Base-by-base conservation (phyloP, 2,797 vertebrate species). In the Spea hammondii region DNA sequence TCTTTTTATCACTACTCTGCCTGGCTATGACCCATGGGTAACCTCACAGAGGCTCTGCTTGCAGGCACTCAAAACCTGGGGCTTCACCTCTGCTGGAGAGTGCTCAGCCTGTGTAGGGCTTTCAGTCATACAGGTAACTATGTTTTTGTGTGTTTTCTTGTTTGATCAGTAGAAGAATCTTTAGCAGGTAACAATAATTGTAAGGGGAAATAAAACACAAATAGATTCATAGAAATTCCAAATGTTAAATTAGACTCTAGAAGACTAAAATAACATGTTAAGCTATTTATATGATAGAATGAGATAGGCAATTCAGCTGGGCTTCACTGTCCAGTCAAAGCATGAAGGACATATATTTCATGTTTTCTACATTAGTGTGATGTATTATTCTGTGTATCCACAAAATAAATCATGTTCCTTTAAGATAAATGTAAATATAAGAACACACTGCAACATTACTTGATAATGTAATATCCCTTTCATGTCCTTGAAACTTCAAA, bases 361-460 rank as follows among this genome's bases (percentile, higher is more conserved):
- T 69, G 70, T 44, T 77, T 59, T 82, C 65, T 83, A 49, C 83
- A 83, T 85, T 85, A 85, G 66, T 69, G 13, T 84, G 82, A 86
- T 88, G 5, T 83, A 84, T 85, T 67, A 7, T 75, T 88, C 76
- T 85, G 55, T 84, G 79, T 84, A 5, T 8, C 47, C 2, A 65
- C 51, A 44, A 48, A 65, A 83, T 83, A 87, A 88, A 87, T 86
- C 85, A 85, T 76, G 54, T 85, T 83, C 80, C 86, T 85, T 83
- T 70, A 81, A 85, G 83, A 89, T 85, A 87, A 89, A 91, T 88
- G 77, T 89, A 90, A 91, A 89, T 90, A 88, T 84, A 86, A 86
- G 73, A 86, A 82, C 70, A 87, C 88, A 73, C 62, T 83, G 44
- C 80, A 88, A 84, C 79, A 72, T 84, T 86, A 79, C 68, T 87